phyloP scores from a whole-genome alignment of 2,888 invertebrate species.

The Drosophila villosipedis region DNA sequence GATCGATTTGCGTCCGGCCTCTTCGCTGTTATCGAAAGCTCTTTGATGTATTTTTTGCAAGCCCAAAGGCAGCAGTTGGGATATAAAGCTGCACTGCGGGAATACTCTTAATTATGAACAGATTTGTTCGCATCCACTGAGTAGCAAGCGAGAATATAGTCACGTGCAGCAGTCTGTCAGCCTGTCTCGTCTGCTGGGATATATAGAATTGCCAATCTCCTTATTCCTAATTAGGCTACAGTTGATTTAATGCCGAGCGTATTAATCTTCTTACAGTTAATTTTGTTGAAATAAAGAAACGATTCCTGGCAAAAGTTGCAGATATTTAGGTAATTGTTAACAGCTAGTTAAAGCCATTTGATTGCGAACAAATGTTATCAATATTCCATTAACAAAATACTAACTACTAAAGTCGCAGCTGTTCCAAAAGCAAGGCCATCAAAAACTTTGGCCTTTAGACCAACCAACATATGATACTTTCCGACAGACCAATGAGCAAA shows the following conservation, averaged over 20 bases:
- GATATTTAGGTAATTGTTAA: slow-evolving; percentile 1
- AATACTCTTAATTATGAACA: slow-evolving; percentile 43
- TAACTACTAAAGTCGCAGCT: slow-evolving; percentile 24
- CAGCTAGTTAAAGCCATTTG: slow-evolving; percentile 19
- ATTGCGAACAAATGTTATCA: slow-evolving; percentile 45
- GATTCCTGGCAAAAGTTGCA: slow-evolving; percentile 6
- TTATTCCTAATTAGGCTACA: slow-evolving; percentile 19
- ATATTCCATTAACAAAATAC: slow-evolving; percentile 12
- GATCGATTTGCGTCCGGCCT: slow-evolving; percentile 13
- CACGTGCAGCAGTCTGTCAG: slow-evolving; percentile 6
- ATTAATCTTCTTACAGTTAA: slow-evolving; percentile 14
- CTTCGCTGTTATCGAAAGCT: slow-evolving; percentile 19
- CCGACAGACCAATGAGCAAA: background rate
- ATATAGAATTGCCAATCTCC: background rate
- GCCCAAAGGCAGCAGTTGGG: background rate
- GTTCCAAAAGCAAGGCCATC: slow-evolving; percentile 12
- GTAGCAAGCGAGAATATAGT: slow-evolving; percentile 4
- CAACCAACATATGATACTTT: slow-evolving; percentile 11
- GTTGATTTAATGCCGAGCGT: slow-evolving; percentile 12
- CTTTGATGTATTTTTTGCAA: slow-evolving; percentile 48
- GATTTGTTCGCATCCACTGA: slow-evolving; percentile 9
- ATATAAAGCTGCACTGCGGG: slow-evolving; percentile 15
- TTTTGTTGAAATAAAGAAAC: slow-evolving; percentile 1
- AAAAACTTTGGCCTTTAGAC: slow-evolving; percentile 10
- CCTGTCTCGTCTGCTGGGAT: background rate